A percentile compares a stretch with the other conserved stretches of the same genome.
Evolutionary conservation across 2,797 vertebrate genomes (phyloP).

Genomic region (Sebastiscus tertius): DNA sequence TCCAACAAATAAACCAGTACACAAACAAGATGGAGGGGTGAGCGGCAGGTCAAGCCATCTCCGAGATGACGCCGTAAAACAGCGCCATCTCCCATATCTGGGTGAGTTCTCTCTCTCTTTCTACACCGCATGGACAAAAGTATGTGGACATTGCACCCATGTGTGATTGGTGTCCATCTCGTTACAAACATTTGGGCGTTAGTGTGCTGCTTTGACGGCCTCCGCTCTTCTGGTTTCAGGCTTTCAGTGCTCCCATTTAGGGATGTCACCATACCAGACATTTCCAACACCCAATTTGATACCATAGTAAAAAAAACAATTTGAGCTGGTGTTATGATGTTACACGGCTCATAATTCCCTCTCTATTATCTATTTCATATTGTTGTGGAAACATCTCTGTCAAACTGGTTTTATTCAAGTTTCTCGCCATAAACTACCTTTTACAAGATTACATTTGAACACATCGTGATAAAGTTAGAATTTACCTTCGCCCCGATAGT

Average conservation of each 20-base stretch:
- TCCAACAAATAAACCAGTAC: constrained; percentile 81
- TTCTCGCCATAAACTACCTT: no score
- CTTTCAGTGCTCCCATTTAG: neutral
- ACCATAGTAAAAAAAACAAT: no score
- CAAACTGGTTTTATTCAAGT: no score
- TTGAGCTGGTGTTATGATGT: no score
- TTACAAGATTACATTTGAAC: no score
- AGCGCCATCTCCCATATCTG: constrained; percentile 11
- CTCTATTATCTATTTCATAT: no score
- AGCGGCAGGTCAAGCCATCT: constrained; percentile 61
- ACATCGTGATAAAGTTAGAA: no score
- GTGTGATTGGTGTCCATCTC: neutral
- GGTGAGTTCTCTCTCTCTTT: neutral
- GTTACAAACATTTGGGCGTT: neutral
- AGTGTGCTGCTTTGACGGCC: neutral
- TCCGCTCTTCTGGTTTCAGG: neutral
- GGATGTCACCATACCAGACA: no score
- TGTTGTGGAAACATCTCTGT: no score
- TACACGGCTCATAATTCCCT: no score
- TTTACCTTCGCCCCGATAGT: no score
- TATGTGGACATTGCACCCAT: neutral
- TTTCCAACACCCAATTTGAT: no score
- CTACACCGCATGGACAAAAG: neutral
- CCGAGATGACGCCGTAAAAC: constrained; percentile 14
- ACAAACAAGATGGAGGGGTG: constrained; percentile 79